Evolutionary conservation across 2,113 vertebrate genomes (phyloP), one percentile per base, ranked within the genome.

Genomic region (Podilymbus podiceps): DNA sequence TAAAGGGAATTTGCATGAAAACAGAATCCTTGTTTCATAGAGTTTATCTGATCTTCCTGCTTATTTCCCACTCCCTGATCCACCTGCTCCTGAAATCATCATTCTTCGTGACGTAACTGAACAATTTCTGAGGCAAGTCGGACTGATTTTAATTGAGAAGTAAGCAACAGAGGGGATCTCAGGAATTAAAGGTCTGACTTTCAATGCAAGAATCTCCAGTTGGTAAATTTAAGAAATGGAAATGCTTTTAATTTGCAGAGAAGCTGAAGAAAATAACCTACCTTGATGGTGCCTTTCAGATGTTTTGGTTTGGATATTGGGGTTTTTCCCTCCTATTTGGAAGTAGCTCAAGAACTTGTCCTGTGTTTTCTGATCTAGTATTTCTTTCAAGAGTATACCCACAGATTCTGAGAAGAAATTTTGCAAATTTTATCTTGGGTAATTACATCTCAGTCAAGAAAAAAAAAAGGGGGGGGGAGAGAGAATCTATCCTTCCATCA

Each of bases 1-100:
- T 80, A 81, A 47, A 82, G 18, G 55, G 38, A 76, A 96, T 92
- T 79, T 95, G 82, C 83, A 90, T 85, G 85, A 69, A 75, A 96
- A 73, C 24, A 89, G 40, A 88, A 79, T 82, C 56, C 52, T 71
- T 59, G 25, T 74, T 90, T 84, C 68, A 80, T 81, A 52, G 56
- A 50, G 53, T 58, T 93, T 77, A 35, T 67, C 72, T 78, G 52
- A 38, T 86, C 49, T 81, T 78, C 12, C 16, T 56, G 19, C 23
- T 53, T 50, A 22, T 85, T 90, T 91, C 82, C 75, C 23, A 1
- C 44, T 49, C 63, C 47, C 35, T 40, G 49, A 24, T 69, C 88
- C 90, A 84, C 84, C 92, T 84, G 83, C 64, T 90, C 63, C 83
- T 71, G 47, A 69, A 60, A 75, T 44, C 12, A 28, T 67, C 19